These are phyloP conservation scores for Digitonthophagus gazella DNA, from an alignment of 2,888 invertebrate species.

Conservation along the genomic window DNA sequence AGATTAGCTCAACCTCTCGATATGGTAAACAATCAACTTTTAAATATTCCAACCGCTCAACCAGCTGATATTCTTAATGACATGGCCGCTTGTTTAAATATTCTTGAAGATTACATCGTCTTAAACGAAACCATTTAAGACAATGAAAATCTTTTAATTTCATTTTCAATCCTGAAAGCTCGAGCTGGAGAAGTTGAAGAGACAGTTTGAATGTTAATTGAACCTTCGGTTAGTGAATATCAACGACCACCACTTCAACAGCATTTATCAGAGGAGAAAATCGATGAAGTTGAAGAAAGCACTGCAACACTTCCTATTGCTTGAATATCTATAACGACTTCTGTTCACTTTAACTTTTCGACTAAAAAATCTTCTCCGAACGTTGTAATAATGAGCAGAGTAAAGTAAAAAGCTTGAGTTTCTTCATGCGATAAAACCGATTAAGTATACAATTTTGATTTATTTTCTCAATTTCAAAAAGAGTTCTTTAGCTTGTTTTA, in stretches of 20 bases:
- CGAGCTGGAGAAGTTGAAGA: conserved; percentile 43
- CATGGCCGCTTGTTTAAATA: conserved; percentile 42
- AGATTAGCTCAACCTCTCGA: conserved; percentile 56
- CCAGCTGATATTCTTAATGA: conserved; percentile 43
- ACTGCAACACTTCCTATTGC: conserved; percentile 15
- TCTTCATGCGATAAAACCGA: too few species aligned
- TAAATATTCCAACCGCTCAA: conserved; percentile 39
- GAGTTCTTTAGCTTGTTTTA: too few species aligned
- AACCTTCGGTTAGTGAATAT: conserved; percentile 31
- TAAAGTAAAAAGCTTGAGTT: too few species aligned
- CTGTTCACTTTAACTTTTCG: too few species aligned
- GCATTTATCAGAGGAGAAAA: conserved; percentile 24
- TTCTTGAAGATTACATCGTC: conserved; percentile 45
- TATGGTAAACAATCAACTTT: conserved; percentile 44
- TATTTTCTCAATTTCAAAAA: too few species aligned
- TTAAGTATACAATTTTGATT: too few species aligned
- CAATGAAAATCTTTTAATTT: conserved; percentile 38
- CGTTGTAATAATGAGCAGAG: too few species aligned
- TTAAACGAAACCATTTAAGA: conserved; percentile 39
- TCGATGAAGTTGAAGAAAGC: conserved; percentile 26
- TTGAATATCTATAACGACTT: too few species aligned
- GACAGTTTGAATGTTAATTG: conserved; percentile 43
- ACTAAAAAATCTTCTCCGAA: too few species aligned
- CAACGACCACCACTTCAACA: conserved; percentile 31
- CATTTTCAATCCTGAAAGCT: conserved; percentile 41